Evolutionary conservation across 1,140 invertebrate genomes (phyloP).

Genomic region (Procambarus virginalis): DNA sequence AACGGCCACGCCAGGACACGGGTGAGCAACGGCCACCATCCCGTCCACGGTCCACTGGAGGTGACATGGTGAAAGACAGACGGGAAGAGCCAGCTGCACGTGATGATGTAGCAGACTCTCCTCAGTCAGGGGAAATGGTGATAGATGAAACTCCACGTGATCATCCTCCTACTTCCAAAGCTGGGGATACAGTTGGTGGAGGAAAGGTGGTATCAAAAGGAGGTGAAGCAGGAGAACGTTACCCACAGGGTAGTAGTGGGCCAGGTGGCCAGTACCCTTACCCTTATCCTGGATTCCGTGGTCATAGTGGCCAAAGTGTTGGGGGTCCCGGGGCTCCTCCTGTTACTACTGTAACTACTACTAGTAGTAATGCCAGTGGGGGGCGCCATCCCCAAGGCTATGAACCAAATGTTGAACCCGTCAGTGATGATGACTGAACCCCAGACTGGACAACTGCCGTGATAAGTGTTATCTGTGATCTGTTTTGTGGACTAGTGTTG

Average conservation of each 20-base stretch:
- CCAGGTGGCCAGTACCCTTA: slow-evolving; percentile 54
- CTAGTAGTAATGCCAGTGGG: slow-evolving; percentile 35
- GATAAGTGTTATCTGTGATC: slow-evolving; percentile 69
- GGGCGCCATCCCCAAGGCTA: slow-evolving; percentile 64
- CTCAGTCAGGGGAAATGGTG: slow-evolving; percentile 78
- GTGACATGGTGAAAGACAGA: slow-evolving; percentile 48
- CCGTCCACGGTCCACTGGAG: slow-evolving; percentile 56
- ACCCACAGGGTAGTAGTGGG: slow-evolving; percentile 18
- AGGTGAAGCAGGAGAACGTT: slow-evolving; percentile 48
- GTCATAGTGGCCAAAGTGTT: slow-evolving; percentile 27
- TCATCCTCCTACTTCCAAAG: slow-evolving; percentile 65
- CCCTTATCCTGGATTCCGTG: slow-evolving; percentile 43
- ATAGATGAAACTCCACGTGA: slow-evolving; percentile 76
- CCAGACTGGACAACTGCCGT: slow-evolving; percentile 59
- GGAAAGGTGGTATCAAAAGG: slow-evolving; percentile 52
- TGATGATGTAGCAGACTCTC: slow-evolving; percentile 74
- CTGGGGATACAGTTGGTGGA: slow-evolving; percentile 52
- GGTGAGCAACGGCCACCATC: slow-evolving; percentile 70
- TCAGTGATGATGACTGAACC: slow-evolving; percentile 68
- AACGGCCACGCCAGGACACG: slow-evolving; percentile 51
- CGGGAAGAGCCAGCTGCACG: slow-evolving; percentile 46
- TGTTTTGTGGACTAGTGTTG: slow-evolving; percentile 68
- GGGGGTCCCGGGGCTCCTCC: slow-evolving; percentile 48
- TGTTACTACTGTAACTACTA: slow-evolving; percentile 34
- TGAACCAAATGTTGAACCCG: slow-evolving; percentile 70